phyloP scores from a whole-genome alignment of 2,113 vertebrate species.

The Bubo scandiacus region DNA sequence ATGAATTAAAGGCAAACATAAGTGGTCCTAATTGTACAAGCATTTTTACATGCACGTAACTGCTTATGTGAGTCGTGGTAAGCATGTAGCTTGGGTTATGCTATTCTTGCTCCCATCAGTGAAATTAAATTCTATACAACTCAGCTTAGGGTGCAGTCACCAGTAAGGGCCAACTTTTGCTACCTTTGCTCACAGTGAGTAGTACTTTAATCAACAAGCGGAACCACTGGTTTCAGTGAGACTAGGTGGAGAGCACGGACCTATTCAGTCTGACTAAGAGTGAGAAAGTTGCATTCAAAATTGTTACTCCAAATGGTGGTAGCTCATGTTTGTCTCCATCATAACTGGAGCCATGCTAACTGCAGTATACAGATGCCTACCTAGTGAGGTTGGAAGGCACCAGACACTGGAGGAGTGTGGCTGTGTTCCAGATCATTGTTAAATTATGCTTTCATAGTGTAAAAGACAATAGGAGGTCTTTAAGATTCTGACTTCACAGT shows the following conservation, averaged over 20 bases:
- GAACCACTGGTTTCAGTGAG: neutral
- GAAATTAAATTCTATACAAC: neutral
- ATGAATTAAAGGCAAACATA: neutral
- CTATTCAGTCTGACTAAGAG: neutral
- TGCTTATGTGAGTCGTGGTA: neutral
- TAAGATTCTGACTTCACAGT: neutral
- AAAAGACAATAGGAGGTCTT: neutral
- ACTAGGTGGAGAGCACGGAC: neutral
- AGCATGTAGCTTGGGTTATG: neutral
- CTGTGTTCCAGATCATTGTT: neutral
- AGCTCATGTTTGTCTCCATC: neutral
- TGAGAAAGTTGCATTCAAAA: neutral
- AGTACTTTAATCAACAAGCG: neutral
- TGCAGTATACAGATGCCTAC: neutral
- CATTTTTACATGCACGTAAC: neutral
- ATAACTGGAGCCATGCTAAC: neutral
- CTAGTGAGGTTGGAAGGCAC: neutral
- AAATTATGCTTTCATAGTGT: neutral
- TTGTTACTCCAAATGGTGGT: neutral
- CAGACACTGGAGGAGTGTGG: neutral
- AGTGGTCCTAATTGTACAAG: neutral
- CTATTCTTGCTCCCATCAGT: neutral
- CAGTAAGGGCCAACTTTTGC: neutral
- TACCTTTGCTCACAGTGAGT: neutral
- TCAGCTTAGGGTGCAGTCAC: neutral